Conservation (phyloP, 2,113 vertebrate species). For the Stegostoma tigrinum region DNA sequence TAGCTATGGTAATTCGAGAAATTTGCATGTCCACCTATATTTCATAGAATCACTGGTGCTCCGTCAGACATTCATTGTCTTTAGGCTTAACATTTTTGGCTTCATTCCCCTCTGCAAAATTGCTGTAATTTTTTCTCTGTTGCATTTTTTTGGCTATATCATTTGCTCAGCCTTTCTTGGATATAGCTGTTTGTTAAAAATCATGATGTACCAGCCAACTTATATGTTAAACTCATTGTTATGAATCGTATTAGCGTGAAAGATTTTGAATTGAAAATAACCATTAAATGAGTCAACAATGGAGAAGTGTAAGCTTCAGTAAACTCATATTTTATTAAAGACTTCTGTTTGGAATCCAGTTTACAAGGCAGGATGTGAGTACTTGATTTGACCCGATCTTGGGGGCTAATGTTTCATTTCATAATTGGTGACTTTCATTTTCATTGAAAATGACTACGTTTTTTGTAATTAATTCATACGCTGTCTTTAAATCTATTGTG, state of each 20-base stretch:
- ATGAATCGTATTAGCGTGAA: background rate
- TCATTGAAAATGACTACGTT: background rate
- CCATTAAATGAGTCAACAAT: background rate
- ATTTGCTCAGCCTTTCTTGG: background rate
- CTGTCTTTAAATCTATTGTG: background rate
- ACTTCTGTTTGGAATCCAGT: background rate
- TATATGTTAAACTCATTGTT: background rate
- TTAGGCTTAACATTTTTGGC: background rate
- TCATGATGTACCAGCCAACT: background rate
- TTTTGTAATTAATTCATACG: background rate
- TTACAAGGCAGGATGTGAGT: background rate
- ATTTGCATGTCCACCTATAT: background rate
- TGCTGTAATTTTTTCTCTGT: background rate
- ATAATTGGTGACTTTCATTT: background rate
- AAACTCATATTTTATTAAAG: background rate
- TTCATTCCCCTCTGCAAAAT: background rate
- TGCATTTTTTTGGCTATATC: background rate
- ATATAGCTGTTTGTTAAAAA: background rate
- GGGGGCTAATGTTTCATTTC: background rate
- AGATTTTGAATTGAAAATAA: background rate
- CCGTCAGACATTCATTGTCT: background rate
- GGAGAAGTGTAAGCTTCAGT: background rate
- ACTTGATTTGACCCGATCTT: background rate
- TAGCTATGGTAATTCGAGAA: background rate
- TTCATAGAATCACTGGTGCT: background rate